Base-by-base conservation (phyloP, 2,113 vertebrate species). In the Brachirus orientalis region DNA sequence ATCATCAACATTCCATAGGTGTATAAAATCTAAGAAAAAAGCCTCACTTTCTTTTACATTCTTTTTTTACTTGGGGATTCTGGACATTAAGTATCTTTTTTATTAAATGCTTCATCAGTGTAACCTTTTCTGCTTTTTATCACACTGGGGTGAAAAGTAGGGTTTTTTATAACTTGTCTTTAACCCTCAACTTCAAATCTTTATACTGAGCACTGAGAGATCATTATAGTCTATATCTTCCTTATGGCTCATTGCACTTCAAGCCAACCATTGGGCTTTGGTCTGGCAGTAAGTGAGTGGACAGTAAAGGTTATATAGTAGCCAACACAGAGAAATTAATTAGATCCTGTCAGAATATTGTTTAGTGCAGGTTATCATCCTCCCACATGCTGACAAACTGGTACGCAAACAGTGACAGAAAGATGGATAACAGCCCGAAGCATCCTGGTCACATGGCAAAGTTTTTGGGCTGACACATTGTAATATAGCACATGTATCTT, bases 341-440 rank as follows among this genome's bases (percentile, higher is more conserved):
- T 75, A 76, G 52, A 72, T 62, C 53, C 67, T 80, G 63, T 69
- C 67, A 75, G 56, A 61, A 53, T 67, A 63, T 76, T 78, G 76
- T 76, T 72, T 73, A 70, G 63, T 53, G 61, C 54, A 59, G 68
- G 64, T 76, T 67, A 66, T 63, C 12, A 1, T 69, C 60, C 48
- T 56, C 61, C 68, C 58, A 54, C 69, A 66, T 0, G 6, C 18
- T 45, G 52, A 28, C 41, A 63, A 66, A 43, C 47, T 19, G 46
- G 35, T 43, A 37, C 41, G 56, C 35, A 20, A 40, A 40, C 3
- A 18, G 10, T 54, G 52, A 75, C 16, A 40, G n/a, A 35, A 38
- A 50, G 33, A 6, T 44, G 28, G 11, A 37, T 45, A n/a, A 46
- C 11, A 57, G 17, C 47, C 38, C 40, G 18, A 17, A 38, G 58